Base-by-base conservation (phyloP, 2,888 invertebrate species). In the Podotricha telesiphe region DNA sequence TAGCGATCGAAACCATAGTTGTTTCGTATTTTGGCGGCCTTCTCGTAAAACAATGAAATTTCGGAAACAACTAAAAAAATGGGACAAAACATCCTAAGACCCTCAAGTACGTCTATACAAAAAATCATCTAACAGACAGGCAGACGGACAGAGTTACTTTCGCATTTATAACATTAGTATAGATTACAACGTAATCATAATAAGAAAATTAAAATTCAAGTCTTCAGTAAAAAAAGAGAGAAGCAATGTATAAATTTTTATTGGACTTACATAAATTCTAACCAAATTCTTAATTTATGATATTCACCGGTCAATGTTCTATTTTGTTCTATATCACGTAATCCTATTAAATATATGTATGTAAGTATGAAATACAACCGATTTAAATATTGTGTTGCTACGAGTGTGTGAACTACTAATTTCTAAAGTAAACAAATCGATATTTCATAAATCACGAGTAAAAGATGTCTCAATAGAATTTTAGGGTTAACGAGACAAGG, bases 381-480 rank as follows among this genome's bases (percentile, higher is more conserved):
- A 86, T 85, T 85, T 81, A 82, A 82, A 85, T 85, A 85, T 79
- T 73, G 78, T 85, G 88, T 87, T 89, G 86, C 80, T 85, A 85
- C 75, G 77, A 85, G 82, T 82, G 78, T 80, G 82, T 81, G 84
- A 82, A 85, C 86, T 82, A 88, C 89, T 91, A 90, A 91, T 91
- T 87, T 86, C 81, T 83, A 91, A 91, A 91, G 91, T 87, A 92
- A 93, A 93, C 91, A 92, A 84, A 87, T 87, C 89, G 88, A 88
- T 89, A 86, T 85, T 73, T 71, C 75, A 89, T 91, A 92, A 91
- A 92, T 91, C 90, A 91, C 85, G 74, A 77, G 77, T 76, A 82
- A 86, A 85, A 79, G 82, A 92, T 88, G 88, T 91, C 91, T 92
- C 89, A 89, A 90, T 90, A 90, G 82, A 79, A 78, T 85, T 86